phyloP scores from a whole-genome alignment of 1,140 invertebrate genomes.

The Neodiprion virginianus region DNA sequence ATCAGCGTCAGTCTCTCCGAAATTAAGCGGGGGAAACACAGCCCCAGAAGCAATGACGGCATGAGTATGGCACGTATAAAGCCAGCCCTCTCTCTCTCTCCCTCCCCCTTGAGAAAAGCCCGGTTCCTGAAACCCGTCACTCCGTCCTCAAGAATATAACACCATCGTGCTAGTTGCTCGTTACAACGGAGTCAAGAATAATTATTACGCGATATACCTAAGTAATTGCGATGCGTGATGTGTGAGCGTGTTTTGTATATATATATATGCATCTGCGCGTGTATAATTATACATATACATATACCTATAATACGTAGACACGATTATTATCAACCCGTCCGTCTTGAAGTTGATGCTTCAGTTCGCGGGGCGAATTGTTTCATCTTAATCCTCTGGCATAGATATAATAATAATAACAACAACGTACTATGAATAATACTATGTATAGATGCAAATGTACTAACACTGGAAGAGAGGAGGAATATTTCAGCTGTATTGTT shows the following conservation, averaged over 20 bases:
- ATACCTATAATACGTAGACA: too few species aligned
- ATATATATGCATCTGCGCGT: too few species aligned
- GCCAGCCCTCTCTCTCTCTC: neutral
- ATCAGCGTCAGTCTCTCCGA: slow-evolving; percentile 1
- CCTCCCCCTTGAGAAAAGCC: neutral
- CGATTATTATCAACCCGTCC: neutral
- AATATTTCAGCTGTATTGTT: too few species aligned
- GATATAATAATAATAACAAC: too few species aligned
- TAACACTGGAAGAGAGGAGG: too few species aligned
- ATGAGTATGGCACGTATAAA: neutral
- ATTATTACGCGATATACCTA: neutral
- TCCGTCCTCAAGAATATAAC: neutral
- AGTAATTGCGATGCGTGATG: neutral
- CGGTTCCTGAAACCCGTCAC: neutral
- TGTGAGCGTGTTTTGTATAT: neutral
- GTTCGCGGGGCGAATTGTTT: neutral
- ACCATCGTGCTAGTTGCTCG: slow-evolving; percentile 4
- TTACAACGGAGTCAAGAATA: slow-evolving; percentile 1
- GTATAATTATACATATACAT: too few species aligned
- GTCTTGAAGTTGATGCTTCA: neutral
- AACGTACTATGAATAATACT: too few species aligned
- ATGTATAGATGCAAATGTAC: too few species aligned
- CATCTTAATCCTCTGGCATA: neutral
- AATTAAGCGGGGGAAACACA: neutral
- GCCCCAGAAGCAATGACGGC: neutral